phyloP scores from a whole-genome alignment of 1,140 invertebrate genomes.

The Neoseiulus cucumeris region DNA sequence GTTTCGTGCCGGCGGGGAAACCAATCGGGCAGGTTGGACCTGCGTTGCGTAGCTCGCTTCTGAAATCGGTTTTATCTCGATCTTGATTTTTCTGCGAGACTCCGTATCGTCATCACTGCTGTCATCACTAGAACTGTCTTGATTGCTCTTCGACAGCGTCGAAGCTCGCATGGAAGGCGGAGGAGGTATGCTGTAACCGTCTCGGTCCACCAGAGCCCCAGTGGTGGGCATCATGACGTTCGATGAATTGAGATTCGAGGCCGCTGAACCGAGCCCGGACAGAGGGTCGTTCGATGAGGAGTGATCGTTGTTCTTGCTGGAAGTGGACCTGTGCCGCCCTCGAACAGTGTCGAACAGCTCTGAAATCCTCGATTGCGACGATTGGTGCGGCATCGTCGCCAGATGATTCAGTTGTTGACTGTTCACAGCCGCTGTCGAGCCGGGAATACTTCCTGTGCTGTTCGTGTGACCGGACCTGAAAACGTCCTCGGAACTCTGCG shows the following conservation, averaged over 20 bases:
- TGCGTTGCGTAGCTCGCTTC: background rate
- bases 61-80: slow-evolving; percentile 4
- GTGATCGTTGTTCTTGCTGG: slow-evolving; percentile 18
- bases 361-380: background rate
- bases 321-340: slow-evolving; percentile 21
- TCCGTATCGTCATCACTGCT: slow-evolving; percentile 5
- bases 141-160: background rate
- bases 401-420: too few relatives aligned
- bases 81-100: background rate
- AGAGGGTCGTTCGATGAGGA: background rate
- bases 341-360: background rate
- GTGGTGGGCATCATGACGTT: too few relatives aligned
- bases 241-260: too few relatives aligned
- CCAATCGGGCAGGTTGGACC: background rate
- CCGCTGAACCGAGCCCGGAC: too few relatives aligned
- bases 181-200: background rate
- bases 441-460: too few relatives aligned
- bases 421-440: too few relatives aligned
- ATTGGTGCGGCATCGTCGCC: background rate
- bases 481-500: slow-evolving; percentile 10
- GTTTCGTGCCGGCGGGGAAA: background rate
- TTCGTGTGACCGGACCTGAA: background rate
- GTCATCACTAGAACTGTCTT: slow-evolving; percentile 8
- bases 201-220: background rate
- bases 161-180: background rate